A percentile compares a stretch with the other conserved stretches of the same genome.
phyloP scores from a whole-genome alignment of 1,140 invertebrate genomes.

The Musca domestica region DNA sequence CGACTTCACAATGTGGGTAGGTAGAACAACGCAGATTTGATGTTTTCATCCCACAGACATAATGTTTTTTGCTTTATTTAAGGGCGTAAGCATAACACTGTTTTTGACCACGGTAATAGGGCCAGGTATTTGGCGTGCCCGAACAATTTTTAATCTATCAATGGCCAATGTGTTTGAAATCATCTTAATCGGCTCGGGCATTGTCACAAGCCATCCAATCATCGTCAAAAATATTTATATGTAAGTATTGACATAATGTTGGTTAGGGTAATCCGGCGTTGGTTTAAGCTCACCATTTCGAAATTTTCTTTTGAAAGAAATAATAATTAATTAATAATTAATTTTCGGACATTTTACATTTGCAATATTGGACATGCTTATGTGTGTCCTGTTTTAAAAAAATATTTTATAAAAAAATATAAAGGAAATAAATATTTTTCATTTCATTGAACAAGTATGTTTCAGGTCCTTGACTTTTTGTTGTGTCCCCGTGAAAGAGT shows the following conservation, averaged over 20 bases:
- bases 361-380: too few species aligned
- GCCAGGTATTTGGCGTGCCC: constrained; percentile 78
- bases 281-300: background rate
- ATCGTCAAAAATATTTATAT: constrained; percentile 89
- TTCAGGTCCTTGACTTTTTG: too few species aligned
- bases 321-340: too few species aligned
- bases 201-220: constrained; percentile 81
- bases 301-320: background rate
- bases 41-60: constrained; percentile 58
- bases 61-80: constrained; percentile 58
- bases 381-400: too few species aligned
- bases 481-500: too few species aligned
- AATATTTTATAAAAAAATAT: too few species aligned
- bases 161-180: constrained; percentile 79
- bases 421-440: too few species aligned
- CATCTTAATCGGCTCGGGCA: constrained; percentile 77
- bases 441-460: too few species aligned
- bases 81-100: constrained; percentile 59
- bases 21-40: constrained; percentile 36
- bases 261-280: too few species aligned
- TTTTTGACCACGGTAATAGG: constrained; percentile 64
- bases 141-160: constrained; percentile 65
- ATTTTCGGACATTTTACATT: too few species aligned
- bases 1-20: constrained; percentile 83
- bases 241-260: constrained; percentile 58